A percentile compares a stretch with the other conserved stretches of the same genome.
These are phyloP conservation scores for Zaprionus obscuricornis DNA, from an alignment of 2,888 invertebrate species.

Conservation along the genomic window DNA sequence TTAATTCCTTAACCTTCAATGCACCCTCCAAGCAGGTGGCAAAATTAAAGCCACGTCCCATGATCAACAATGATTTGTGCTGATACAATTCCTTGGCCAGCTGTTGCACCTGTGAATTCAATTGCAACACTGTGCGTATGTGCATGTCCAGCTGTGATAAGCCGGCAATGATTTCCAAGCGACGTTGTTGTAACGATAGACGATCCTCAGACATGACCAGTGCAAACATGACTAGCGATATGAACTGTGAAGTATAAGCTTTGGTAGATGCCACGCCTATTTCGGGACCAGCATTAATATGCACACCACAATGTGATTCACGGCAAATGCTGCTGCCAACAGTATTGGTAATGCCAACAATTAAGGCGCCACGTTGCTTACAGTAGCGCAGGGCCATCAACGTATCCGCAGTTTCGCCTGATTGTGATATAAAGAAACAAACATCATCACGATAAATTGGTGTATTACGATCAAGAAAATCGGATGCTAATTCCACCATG, in stretches of 20 bases:
- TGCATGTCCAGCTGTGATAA: conserved; percentile 92
- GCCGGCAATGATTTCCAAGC: conserved; percentile 94
- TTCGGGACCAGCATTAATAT: conserved; percentile 99
- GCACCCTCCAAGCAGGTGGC: conserved; percentile 99
- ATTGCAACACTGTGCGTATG: conserved; percentile 93
- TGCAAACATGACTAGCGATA: conserved; percentile 99
- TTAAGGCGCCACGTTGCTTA: conserved; percentile 97
- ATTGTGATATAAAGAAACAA: conserved; percentile 99
- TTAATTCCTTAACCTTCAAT: conserved; percentile 98
- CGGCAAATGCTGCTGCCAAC: conserved; percentile 99
- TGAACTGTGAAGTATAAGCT: conserved; percentile 99
- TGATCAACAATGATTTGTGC: conserved; percentile 97
- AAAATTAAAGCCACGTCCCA: conserved; percentile 99
- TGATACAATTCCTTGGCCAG: conserved; percentile 95
- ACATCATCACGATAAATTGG: conserved; percentile 99
- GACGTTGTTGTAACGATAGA: conserved; percentile 93
- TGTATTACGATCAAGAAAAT: conserved; percentile 98
- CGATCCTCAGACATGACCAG: conserved; percentile 99
- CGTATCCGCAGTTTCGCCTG: conserved; percentile 98
- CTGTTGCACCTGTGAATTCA: conserved; percentile 93
- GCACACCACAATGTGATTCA: conserved; percentile 99
- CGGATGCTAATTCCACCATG: conserved; percentile 98
- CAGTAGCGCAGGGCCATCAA: conserved; percentile 97
- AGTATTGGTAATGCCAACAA: conserved; percentile 99
- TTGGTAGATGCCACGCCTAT: conserved; percentile 99